These are phyloP conservation scores for Pangasius mekongensis DNA, from an alignment of 2,797 vertebrate species.

Conservation along the genomic window DNA sequence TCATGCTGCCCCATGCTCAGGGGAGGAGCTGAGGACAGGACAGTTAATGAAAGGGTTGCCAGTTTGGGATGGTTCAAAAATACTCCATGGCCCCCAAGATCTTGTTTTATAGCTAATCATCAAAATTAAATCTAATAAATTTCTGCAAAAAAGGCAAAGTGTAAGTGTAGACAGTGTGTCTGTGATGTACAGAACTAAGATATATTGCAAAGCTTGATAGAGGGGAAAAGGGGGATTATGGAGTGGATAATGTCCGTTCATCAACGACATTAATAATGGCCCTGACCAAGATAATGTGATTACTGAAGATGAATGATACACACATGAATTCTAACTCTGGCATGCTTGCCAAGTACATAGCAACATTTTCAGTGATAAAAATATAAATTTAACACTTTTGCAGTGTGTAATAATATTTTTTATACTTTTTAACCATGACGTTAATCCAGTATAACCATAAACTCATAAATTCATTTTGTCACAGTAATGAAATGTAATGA, in stretches of 20 bases:
- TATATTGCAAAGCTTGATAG: neutral
- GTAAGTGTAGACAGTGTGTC: neutral
- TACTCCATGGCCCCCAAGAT: neutral
- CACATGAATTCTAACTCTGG: neutral
- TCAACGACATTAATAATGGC: neutral
- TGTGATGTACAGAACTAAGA: neutral
- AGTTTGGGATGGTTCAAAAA: neutral
- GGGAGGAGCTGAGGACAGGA: neutral
- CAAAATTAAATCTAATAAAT: neutral
- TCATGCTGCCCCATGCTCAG: neutral
- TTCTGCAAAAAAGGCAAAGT: neutral
- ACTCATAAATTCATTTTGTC: neutral
- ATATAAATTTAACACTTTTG: neutral
- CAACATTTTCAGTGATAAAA: neutral
- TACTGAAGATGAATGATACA: neutral
- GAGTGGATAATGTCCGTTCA: neutral
- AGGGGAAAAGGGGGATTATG: neutral
- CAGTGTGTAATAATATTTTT: neutral
- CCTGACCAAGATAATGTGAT: neutral
- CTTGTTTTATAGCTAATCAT: neutral
- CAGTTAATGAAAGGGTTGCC: no score
- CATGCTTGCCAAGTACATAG: neutral
- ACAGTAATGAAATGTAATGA: neutral
- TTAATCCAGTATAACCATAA: neutral
- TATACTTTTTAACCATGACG: neutral